Base-by-base conservation (phyloP, 2,888 invertebrate species). In the Sceliomorpha sp. region DNA sequence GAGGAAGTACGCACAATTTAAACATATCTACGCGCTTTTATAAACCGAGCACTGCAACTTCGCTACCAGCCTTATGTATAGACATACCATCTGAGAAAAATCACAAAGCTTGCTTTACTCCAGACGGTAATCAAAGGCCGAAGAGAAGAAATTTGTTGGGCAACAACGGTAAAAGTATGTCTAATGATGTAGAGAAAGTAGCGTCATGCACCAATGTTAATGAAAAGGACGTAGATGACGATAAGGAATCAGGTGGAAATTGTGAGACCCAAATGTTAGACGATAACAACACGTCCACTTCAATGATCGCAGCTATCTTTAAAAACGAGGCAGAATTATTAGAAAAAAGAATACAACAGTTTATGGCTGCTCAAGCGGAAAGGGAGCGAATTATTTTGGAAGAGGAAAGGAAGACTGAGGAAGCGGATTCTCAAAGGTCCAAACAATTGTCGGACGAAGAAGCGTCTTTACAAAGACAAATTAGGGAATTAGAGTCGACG, bases 21-120 rank as follows among this genome's bases (percentile, higher is more conserved):
- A 90, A 90, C 70, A 89, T 90, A 75, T 90, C 93, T 0, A 94
- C 93, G 69, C 91, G 96, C 64, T 96, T 94, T 80, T 92, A 95
- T 79, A 94, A 95, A 82, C 95, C 96, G 0, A 95, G 94, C 1
- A 94, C 95, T 0, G 95, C 96, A 0, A 94, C 94, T 0, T 95
- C 95, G 70, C 86, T 96, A 47, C 96, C 96, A 0, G 94, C 95
- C 0, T 86, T 96, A 36, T 93, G 84, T 14, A 78, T 86, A 45
- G 78, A 83, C 40, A 79, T 77, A 50, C 80, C 81, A 1, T 62
- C 70, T 20, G 87, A 83, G 26, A 84, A 73, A 47, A 78, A 50
- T 4, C 85, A 85, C 44, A 86, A 81, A n/a, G 77, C 62, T 14
- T 82, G 78, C 27, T 71, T 79, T 4, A 81, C 82, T 1, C 77